A percentile compares a stretch with the other conserved stretches of the same genome.
phyloP scores from a whole-genome alignment of 2,797 vertebrate species.

The Ctenopoma kingsleyae region DNA sequence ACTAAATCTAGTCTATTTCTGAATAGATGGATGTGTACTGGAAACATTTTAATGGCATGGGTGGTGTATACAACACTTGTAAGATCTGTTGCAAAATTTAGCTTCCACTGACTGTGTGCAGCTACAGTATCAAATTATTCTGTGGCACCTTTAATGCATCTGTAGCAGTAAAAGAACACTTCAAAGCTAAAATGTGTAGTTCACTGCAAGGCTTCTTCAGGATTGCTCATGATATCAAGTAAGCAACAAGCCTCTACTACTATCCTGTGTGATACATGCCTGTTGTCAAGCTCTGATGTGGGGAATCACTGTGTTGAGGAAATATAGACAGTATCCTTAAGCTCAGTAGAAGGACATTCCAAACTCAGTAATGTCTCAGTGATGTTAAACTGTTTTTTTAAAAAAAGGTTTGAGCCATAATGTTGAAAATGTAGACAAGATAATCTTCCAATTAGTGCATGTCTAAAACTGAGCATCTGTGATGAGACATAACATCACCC shows the following conservation, averaged over 20 bases:
- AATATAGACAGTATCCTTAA: not conserved
- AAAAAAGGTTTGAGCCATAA: constrained; percentile 18
- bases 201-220: constrained; percentile 17
- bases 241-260: constrained; percentile 12
- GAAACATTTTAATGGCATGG: constrained; percentile 30
- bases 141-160: constrained; percentile 31
- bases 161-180: constrained; percentile 15
- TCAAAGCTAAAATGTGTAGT: constrained; percentile 34
- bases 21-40: constrained; percentile 28
- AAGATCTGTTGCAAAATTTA: constrained; percentile 18
- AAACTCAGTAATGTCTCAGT: not conserved
- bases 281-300: constrained; percentile 15
- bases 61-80: constrained; percentile 4
- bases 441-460: constrained; percentile 38
- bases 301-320: not conserved
- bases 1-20: constrained; percentile 64
- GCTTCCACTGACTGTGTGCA: constrained; percentile 4
- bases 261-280: constrained; percentile 2
- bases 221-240: constrained; percentile 16
- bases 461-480: constrained; percentile 40
- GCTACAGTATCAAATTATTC: constrained; percentile 20
- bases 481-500: constrained; percentile 41
- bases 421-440: constrained; percentile 22
- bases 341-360: constrained; percentile 4
- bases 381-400: not conserved